Evolutionary conservation across 2,113 vertebrate species (phyloP), one percentile per base, ranked within the genome.

Genomic region (Oryzias celebensis): DNA sequence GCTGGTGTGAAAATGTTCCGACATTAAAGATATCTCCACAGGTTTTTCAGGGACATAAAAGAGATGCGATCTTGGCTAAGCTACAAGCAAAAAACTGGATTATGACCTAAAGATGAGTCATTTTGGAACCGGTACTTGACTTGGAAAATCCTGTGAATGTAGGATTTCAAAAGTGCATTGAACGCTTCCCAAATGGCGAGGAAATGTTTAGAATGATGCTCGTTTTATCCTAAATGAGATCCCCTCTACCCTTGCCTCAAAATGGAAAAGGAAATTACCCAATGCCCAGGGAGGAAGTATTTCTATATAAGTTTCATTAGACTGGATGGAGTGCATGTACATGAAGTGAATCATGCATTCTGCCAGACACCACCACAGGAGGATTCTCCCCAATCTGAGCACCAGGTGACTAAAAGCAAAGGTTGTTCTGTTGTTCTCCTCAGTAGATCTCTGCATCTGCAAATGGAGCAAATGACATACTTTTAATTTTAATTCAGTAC

Each of bases 321-420:
- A 90, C 72, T 91, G 95, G 76, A 98, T 91, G 72, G 93, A 91
- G 66, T 99, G 96, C 86, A 96, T 94, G 85, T 97, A 97, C 95
- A 98, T 95, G 13, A 93, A 61, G 42, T 95, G 95, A 68, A 94
- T 91, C 95, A 99, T 93, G 82, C 92, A 81, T 87, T 99, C 96
- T 0, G 95, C 95, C 68, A 96, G 80, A 58, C 87, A 91, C 96
- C 96, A 99, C 94, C 94, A 98, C 62, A 92, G 78, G 16, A 93
- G 75, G 77, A 99, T 92, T 52, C 94, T 94, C 62, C 91, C 75
- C 23, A 91, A 65, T 51, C 90, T 90, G 61, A 78, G 7, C 3
- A 88, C 58, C 7, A 96, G 57, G 65, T 70, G 79, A 43, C 74
- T 77, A 75, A 72, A 71, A 18, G 18, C 83, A 67, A 81, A 72